Conservation (phyloP, 2,797 vertebrate genomes). For the Melanotaenia maccullochi region DNA sequence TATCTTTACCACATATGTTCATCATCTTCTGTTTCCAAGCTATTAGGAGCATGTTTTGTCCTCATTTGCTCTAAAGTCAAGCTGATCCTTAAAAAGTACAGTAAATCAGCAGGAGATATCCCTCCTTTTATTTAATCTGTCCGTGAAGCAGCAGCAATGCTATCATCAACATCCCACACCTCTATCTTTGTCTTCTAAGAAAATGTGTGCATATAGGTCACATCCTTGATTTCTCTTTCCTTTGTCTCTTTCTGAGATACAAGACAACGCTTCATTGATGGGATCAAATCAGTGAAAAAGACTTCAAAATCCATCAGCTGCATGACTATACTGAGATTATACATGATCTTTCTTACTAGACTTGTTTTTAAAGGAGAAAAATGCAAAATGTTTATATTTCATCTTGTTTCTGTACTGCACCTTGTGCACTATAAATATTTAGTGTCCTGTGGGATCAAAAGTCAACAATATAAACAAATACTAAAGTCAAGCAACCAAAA, state of each 20-base stretch:
- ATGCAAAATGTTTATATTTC: too few relatives aligned
- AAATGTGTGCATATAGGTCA: slow-evolving; percentile 29
- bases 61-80: slow-evolving; percentile 54
- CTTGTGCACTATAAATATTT: too few relatives aligned
- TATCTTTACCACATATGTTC: not conserved
- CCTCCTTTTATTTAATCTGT: slow-evolving; percentile 28
- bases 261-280: not conserved
- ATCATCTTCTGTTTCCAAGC: slow-evolving; percentile 68
- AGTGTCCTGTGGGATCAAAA: too few relatives aligned
- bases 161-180: slow-evolving; percentile 39
- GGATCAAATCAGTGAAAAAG: slow-evolving; percentile 7
- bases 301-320: slow-evolving; percentile 14
- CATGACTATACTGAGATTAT: not conserved
- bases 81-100: too few relatives aligned
- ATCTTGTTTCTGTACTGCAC: too few relatives aligned
- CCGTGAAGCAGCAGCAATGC: slow-evolving; percentile 50
- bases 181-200: slow-evolving; percentile 42
- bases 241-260: not conserved
- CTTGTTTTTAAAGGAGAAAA: too few relatives aligned
- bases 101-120: slow-evolving; percentile 57
- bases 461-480: too few relatives aligned
- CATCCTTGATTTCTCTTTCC: slow-evolving; percentile 24
- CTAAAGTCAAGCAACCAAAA: too few relatives aligned
- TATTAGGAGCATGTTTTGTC: slow-evolving; percentile 10
- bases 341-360: too few relatives aligned